Evolutionary conservation across 2,797 vertebrate genomes (phyloP).

Genomic region (Myotis findleyi): DNA sequence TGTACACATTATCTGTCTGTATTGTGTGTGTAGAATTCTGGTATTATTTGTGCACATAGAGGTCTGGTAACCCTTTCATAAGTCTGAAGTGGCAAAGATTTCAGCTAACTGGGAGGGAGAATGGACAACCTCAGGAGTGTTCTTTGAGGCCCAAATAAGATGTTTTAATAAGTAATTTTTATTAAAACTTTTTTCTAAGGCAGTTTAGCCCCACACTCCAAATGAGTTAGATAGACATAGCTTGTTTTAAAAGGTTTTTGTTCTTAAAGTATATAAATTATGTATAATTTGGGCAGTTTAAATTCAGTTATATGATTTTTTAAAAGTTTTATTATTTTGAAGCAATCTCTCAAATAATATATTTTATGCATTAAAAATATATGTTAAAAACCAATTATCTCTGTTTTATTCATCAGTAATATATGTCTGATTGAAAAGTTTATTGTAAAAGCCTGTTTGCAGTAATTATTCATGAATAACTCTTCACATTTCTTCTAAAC

Average conservation of each 20-base stretch:
- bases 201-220: neutral
- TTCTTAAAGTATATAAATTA: neutral
- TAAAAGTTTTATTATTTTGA: constrained; percentile 6
- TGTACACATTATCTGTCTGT: neutral
- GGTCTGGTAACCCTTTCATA: neutral
- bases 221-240: neutral
- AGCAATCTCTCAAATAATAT: neutral
- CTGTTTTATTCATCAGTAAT: neutral
- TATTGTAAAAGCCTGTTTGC: neutral
- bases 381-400: neutral
- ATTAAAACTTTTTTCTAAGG: neutral
- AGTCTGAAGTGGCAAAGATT: neutral
- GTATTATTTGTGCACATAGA: neutral
- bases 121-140: neutral
- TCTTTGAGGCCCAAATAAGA: neutral
- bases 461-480: neutral
- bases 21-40: neutral
- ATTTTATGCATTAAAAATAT: neutral
- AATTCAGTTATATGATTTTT: neutral
- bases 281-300: neutral
- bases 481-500: constrained; percentile 29
- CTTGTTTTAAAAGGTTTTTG: neutral
- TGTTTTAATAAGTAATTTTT: neutral
- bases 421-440: neutral
- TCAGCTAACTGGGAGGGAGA: neutral